A percentile compares a stretch with the other conserved stretches of the same genome.
These are phyloP conservation scores for Torymus texanus DNA, from an alignment of 2,888 invertebrate species.

Conservation along the genomic window DNA sequence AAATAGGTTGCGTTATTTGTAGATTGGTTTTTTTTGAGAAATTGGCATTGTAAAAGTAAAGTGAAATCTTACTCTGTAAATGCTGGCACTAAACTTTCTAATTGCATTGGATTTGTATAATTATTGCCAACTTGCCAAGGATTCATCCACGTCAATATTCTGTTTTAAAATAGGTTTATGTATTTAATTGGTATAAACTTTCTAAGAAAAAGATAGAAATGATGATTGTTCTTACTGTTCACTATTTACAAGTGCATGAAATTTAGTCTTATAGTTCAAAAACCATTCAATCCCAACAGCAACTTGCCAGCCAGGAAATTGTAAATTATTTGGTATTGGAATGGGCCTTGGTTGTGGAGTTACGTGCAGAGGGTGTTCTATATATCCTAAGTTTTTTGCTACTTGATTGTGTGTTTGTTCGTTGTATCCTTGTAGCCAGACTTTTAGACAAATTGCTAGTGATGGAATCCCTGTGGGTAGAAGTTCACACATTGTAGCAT, in stretches of 20 bases:
- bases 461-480: constrained; percentile 81
- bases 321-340: constrained; percentile 73
- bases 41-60: too few species aligned
- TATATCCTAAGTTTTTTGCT: constrained; percentile 74
- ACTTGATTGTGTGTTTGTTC: constrained; percentile 74
- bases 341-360: constrained; percentile 73
- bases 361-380: constrained; percentile 72
- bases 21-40: too few species aligned
- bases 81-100: constrained; percentile 78
- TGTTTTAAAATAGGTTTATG: constrained; percentile 67
- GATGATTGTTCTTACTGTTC: constrained; percentile 76
- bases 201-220: too few species aligned
- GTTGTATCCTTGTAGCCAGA: constrained; percentile 77
- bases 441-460: constrained; percentile 79
- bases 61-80: constrained; percentile 77
- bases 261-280: constrained; percentile 76
- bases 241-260: constrained; percentile 76
- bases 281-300: constrained; percentile 77
- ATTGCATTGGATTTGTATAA: constrained; percentile 81
- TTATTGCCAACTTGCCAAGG: constrained; percentile 82
- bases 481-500: constrained; percentile 83
- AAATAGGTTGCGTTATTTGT: constrained; percentile 2
- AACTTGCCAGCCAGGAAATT: constrained; percentile 75
- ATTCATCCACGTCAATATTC: constrained; percentile 83
- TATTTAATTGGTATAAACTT: too few species aligned